Percentiles rank a stretch among this genome's conserved stretches.
These are phyloP conservation scores for Dasysyrphus albostriatus DNA, from an alignment of 2,888 invertebrate species.

Conservation along the genomic window DNA sequence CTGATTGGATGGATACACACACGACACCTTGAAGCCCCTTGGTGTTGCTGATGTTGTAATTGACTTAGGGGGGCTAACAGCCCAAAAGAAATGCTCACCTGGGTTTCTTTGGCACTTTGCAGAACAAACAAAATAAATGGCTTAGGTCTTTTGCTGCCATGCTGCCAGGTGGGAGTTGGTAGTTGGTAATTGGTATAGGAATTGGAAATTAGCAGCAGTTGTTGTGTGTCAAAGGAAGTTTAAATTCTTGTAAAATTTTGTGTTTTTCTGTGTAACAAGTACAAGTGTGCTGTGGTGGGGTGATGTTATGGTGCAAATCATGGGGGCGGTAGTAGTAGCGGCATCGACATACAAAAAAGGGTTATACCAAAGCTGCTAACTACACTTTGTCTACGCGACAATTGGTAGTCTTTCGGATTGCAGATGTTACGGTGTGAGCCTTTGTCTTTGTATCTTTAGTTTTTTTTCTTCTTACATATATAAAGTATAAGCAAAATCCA, in stretches of 20 bases:
- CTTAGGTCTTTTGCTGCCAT: conserved; percentile 30
- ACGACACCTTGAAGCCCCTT: conserved; percentile 33
- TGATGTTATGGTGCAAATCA: conserved; percentile 39
- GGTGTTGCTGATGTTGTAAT: conserved; percentile 25
- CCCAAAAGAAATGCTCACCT: conserved; percentile 56
- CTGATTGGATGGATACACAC: conserved; percentile 67
- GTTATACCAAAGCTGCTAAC: conserved; percentile 40
- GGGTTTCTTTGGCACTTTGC: conserved; percentile 52
- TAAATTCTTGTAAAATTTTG: conserved; percentile 63
- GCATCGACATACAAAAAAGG: conserved; percentile 24
- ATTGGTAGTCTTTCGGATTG: conserved; percentile 37
- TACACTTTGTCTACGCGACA: conserved; percentile 53
- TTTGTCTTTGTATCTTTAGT: conserved; percentile 51
- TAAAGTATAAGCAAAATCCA: conserved; percentile 42
- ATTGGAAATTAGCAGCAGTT: conserved; percentile 52
- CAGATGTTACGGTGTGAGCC: conserved; percentile 25
- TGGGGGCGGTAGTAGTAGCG: conserved; percentile 57
- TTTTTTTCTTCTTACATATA: background rate
- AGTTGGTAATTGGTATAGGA: conserved; percentile 22
- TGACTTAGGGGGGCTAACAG: conserved; percentile 50
- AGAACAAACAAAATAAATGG: conserved; percentile 53
- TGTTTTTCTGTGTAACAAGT: conserved; percentile 60
- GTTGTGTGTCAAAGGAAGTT: conserved; percentile 51
- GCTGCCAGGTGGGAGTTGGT: conserved; percentile 51
- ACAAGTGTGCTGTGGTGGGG: background rate